A percentile compares a stretch with the other conserved stretches of the same genome.
These are phyloP conservation scores for Cataglyphis livida DNA, from an alignment of 2,888 invertebrate genomes.

Conservation along the genomic window DNA sequence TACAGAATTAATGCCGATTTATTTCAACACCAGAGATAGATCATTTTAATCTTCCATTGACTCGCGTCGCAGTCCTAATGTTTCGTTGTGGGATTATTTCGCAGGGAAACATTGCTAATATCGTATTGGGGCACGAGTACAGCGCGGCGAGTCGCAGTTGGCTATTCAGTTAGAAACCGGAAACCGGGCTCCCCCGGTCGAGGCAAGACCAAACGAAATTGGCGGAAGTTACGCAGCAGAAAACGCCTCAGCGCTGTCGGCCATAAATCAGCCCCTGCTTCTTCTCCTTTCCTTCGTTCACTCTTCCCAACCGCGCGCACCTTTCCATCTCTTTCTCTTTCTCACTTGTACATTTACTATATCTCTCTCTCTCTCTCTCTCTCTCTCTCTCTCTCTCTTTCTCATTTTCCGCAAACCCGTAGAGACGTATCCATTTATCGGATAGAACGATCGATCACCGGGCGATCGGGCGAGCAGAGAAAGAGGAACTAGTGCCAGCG, in stretches of 20 bases:
- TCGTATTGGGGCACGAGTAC: slow-evolving; percentile 21
- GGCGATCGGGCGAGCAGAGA: slow-evolving; percentile 21
- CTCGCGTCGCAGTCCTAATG: not conserved
- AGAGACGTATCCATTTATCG: slow-evolving; percentile 66
- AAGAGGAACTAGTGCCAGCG: slow-evolving; percentile 23
- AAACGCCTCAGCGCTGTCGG: slow-evolving; percentile 68
- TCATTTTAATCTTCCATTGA: not conserved
- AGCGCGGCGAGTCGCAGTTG: slow-evolving; percentile 43
- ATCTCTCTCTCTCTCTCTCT: not conserved
- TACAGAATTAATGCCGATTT: not conserved
- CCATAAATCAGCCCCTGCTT: slow-evolving; percentile 69
- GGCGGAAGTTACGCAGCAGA: slow-evolving; percentile 75
- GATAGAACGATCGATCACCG: slow-evolving; percentile 62
- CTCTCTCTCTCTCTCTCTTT: slow-evolving; percentile 11
- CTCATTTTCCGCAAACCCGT: slow-evolving; percentile 39
- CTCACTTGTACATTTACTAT: not conserved
- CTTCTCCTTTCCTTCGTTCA: not conserved
- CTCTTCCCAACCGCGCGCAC: not conserved
- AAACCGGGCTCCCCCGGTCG: slow-evolving; percentile 59
- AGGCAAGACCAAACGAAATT: slow-evolving; percentile 72
- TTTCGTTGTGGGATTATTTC: slow-evolving; percentile 23
- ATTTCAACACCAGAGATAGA: not conserved
- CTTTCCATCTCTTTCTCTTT: not conserved
- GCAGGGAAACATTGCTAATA: slow-evolving; percentile 24
- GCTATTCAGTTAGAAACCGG: slow-evolving; percentile 64